A percentile compares a stretch with the other conserved stretches of the same genome.
Evolutionary conservation across 2,888 invertebrate genomes (phyloP).

Genomic region (Tenthredo amoena): DNA sequence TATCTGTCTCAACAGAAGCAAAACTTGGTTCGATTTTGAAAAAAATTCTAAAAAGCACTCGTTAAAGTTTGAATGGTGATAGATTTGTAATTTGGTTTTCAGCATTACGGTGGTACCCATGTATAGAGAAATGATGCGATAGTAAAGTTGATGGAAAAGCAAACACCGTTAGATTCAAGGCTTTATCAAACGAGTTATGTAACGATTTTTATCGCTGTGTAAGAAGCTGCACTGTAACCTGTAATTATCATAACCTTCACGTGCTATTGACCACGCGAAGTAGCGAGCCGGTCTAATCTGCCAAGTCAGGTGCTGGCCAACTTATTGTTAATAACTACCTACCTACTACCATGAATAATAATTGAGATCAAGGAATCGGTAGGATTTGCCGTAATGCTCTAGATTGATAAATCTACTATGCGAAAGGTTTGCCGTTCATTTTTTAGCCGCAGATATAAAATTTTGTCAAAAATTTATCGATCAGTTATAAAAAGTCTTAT

Average conservation of each 20-base stretch:
- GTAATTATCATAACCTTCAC: constrained; percentile 49
- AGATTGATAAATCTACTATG: not conserved
- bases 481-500: no score
- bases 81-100: not conserved
- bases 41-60: no score
- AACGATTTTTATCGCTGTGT: constrained; percentile 21
- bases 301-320: constrained; percentile 28
- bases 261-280: constrained; percentile 42
- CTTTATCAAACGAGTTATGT: not conserved
- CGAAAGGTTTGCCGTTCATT: not conserved
- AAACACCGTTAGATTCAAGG: not conserved
- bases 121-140: not conserved
- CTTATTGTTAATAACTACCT: not conserved
- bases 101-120: not conserved
- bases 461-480: no score
- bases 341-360: not conserved
- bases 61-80: no score
- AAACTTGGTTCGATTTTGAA: no score
- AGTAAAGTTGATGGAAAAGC: not conserved
- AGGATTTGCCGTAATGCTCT: not conserved
- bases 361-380: constrained; percentile 41
- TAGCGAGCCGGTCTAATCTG: not conserved
- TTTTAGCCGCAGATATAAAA: no score
- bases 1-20: no score
- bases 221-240: not conserved